Evolutionary conservation across 1,140 invertebrate genomes (phyloP), one percentile per base, ranked within the genome.

Genomic region (Drosophila baimaii): DNA sequence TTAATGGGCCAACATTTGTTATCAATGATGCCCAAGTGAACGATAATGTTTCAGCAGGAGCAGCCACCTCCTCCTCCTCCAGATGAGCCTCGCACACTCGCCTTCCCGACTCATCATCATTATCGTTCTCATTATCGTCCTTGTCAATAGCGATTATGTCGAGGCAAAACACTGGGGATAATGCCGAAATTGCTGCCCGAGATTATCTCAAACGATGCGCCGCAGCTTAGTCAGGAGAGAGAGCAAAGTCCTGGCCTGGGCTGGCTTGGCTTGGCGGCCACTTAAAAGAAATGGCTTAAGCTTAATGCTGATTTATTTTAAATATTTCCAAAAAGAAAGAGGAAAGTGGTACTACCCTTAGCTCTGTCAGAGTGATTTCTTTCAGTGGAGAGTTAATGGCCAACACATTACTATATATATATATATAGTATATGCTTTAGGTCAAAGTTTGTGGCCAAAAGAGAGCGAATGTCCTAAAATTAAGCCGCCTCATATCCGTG

Each of bases 1-100:
- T 88, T 86, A 88, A 86, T 86, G 82, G 62, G 17, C 65, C 58
- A 52, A 72, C 83, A 82, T 86, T 82, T 82, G 83, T 82, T 88
- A 82, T 86, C 82, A 86, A 86, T 86, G 79, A 70, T 58, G 75
- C 82, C 82, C 82, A 47, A 79, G 82, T 64, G 82, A 66, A 86
- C 82, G 75, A 86, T 79, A 85, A 85, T 81, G 70, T 77, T 79
- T 49, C 69, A 65, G 44, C 73, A 70, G 29, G n/a, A 59, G 51
- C 49, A 44, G 41, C 10, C 10, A 10, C 23, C 15, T 1, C 3
- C 15, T 25, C 13, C 8, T 19, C 43, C 43, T 46, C 49, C 63
- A 57, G n/a, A 35, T 66, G 65, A 63, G 33, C 10, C 25, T 15
- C 7, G n/a, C n/a, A 5, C 15, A 44, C 27, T 7, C 5, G 21